Evolutionary conservation across 2,113 vertebrate genomes (phyloP).

Genomic region (Macroglossus sobrinus): DNA sequence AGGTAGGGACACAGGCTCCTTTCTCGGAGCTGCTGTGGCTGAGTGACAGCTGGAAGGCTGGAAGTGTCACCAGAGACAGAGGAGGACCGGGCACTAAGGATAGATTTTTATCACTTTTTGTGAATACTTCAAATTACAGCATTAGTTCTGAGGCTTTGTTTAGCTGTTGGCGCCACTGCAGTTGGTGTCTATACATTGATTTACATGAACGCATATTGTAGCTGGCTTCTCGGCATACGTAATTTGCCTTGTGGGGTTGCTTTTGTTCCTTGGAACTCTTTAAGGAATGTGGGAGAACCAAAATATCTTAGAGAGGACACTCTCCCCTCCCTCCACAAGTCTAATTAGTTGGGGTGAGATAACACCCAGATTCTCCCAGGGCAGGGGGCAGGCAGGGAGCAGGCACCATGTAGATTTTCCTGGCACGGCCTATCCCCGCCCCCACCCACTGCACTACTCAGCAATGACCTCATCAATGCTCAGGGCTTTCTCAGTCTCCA

Average conservation of each 20-base stretch:
- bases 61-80: slow-evolving; percentile 40
- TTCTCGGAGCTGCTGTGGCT: background rate
- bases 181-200: slow-evolving; percentile 58
- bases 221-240: background rate
- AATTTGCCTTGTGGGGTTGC: background rate
- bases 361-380: background rate
- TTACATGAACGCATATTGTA: slow-evolving; percentile 52
- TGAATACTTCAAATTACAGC: slow-evolving; percentile 43
- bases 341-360: background rate
- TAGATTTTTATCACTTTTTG: slow-evolving; percentile 49
- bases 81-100: background rate
- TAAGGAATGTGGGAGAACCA: background rate
- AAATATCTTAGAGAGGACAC: background rate
- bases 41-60: slow-evolving; percentile 45
- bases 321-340: rapidly evolving
- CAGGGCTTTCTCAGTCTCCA: background rate
- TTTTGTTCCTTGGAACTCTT: slow-evolving; percentile 28
- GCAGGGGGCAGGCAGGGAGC: no score
- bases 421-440: background rate
- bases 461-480: no score
- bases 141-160: slow-evolving; percentile 58
- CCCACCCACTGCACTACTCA: no score
- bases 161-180: slow-evolving; percentile 7
- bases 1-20: background rate
- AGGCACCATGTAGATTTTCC: rapidly evolving